Evolutionary conservation across 2,113 vertebrate species (phyloP), one percentile per base, ranked within the genome.

Genomic region (Accipiter cooperii): DNA sequence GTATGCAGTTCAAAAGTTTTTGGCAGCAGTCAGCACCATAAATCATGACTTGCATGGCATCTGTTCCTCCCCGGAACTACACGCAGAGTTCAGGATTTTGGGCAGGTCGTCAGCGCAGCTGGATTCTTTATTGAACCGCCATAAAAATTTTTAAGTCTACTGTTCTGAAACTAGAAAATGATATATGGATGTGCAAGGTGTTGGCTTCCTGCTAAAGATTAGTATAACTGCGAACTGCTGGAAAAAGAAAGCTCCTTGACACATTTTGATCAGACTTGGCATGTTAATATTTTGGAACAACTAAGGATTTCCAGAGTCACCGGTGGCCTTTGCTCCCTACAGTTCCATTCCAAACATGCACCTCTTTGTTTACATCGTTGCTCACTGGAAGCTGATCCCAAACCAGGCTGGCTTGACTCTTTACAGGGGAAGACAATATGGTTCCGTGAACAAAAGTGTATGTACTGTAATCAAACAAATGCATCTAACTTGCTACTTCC

Each of bases 11-110:
- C 61, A 82, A 38, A 91, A 94, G 89, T 33, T 93, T 84, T 64
- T 96, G 96, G 96, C 95, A 96, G 76, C 65, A 58, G 34, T 25
- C 47, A 38, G 84, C 42, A 68, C 73, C 76, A 80, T 95, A 82
- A 88, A 95, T 94, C 64, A 44, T 60, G 84, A 87, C 82, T 86
- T 29, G 12, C 12, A 5, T 12, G 76, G 84, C 87, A 95, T 91
- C 96, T 93, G 78, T 64, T 96, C 90, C 63, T 94, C 57, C 61
- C 75, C 22, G 2, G 66, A 84, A 91, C 64, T 2, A 3, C 15
- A 34, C 0, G 9, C 38, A 2, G 46, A 24, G 9, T 22, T 70
- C 42, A n/a, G 84, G 36, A 46, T 69, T 71, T 87, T 54, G 61
- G 88, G 58, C 34, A 82, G 87, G 75, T 52, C 42, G 1, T 77